A percentile compares a stretch with the other conserved stretches of the same genome.
phyloP scores from a whole-genome alignment of 2,888 invertebrate species.

The Ophioninae sp. region DNA sequence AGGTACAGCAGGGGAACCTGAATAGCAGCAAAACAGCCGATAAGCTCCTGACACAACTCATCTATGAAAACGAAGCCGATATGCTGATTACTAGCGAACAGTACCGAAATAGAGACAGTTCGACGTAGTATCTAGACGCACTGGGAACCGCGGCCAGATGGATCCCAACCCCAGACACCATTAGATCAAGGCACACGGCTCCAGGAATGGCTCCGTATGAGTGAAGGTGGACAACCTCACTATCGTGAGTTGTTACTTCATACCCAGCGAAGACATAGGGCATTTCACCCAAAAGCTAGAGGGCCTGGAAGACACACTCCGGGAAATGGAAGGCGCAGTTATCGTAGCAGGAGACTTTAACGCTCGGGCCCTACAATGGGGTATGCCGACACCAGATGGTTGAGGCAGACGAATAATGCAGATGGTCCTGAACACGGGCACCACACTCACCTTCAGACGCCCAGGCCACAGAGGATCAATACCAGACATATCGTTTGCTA shows the following conservation, averaged over 20 bases:
- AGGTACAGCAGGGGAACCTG: constrained; percentile 63
- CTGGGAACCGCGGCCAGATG: constrained; percentile 56
- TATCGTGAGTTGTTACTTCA: constrained; percentile 58
- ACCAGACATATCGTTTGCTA: constrained; percentile 30
- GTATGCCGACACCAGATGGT: constrained; percentile 48
- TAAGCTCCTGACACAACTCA: constrained; percentile 54
- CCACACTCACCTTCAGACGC: constrained; percentile 19
- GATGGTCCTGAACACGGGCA: constrained; percentile 56
- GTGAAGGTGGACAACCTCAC: constrained; percentile 19
- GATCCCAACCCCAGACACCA: constrained; percentile 22
- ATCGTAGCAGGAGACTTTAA: constrained; percentile 61
- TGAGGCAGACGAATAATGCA: constrained; percentile 57
- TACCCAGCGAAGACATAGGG: constrained; percentile 54
- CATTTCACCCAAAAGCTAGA: constrained; percentile 48
- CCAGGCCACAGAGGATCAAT: constrained; percentile 27
- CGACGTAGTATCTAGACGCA: constrained; percentile 44
- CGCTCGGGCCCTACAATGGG: constrained; percentile 60
- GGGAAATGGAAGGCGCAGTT: constrained; percentile 37
- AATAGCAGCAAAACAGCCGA: constrained; percentile 59
- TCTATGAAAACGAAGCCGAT: constrained; percentile 20
- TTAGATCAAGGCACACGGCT: constrained; percentile 1
- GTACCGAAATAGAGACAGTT: neutral
- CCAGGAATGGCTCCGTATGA: constrained; percentile 53
- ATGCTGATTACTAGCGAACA: constrained; percentile 31
- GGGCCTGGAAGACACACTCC: constrained; percentile 38